Evolutionary conservation across 2,113 vertebrate genomes (phyloP).

Genomic region (Leucoraja erinaceus): DNA sequence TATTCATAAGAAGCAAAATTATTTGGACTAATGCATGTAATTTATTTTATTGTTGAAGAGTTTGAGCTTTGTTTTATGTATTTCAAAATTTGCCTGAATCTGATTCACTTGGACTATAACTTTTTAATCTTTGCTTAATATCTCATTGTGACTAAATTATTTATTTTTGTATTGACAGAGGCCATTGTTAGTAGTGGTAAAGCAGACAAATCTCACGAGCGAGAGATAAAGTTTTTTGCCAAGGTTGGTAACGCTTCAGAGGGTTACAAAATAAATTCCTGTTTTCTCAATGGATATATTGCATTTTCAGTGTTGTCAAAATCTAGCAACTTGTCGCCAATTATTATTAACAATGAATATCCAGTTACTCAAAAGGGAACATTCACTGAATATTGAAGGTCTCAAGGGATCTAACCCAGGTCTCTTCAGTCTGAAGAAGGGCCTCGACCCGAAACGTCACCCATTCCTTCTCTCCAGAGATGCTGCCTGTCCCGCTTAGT

Average conservation of each 20-base stretch:
- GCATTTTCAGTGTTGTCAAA: neutral
- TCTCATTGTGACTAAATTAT: neutral
- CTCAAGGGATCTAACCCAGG: too few species aligned
- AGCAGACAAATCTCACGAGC: conserved; percentile 87
- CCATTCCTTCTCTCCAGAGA: too few species aligned
- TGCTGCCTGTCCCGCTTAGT: too few species aligned
- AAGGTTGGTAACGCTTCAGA: conserved; percentile 66
- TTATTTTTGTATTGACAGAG: conserved; percentile 59
- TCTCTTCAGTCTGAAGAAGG: too few species aligned
- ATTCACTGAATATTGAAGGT: neutral
- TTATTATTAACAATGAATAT: neutral
- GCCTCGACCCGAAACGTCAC: too few species aligned
- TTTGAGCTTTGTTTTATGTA: neutral
- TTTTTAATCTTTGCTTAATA: neutral
- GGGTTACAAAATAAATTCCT: neutral
- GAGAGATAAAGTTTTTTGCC: conserved; percentile 98
- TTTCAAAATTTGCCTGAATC: neutral
- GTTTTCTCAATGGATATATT: neutral
- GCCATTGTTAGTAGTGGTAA: conserved; percentile 86
- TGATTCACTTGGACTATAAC: neutral
- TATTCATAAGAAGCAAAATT: neutral
- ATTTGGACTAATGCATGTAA: neutral
- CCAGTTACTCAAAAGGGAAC: neutral
- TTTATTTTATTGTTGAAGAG: neutral
- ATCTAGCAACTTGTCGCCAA: neutral